phyloP scores from a whole-genome alignment of 2,888 invertebrate genomes.

The Epinotia demarniana region DNA sequence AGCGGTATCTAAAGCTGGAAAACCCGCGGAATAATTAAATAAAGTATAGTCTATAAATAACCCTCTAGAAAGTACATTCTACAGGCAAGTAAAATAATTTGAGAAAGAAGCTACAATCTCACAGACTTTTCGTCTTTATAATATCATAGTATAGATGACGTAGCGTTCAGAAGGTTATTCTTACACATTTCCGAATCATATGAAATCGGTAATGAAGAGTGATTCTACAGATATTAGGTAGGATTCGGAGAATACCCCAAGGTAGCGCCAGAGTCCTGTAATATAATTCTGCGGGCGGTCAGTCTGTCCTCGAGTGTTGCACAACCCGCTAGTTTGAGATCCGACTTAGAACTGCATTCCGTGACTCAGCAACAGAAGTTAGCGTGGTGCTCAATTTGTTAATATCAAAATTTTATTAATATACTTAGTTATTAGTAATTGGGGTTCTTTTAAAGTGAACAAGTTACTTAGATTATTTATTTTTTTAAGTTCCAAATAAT shows the following conservation, averaged over 20 bases:
- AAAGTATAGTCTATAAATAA: too few relatives aligned
- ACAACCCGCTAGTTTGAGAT: slow-evolving; percentile 31
- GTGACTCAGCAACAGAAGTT: background rate
- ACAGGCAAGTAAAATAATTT: too few relatives aligned
- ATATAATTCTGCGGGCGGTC: slow-evolving; percentile 59
- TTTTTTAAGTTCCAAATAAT: too few relatives aligned
- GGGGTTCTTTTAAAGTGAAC: too few relatives aligned
- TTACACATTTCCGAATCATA: background rate
- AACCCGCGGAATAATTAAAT: too few relatives aligned
- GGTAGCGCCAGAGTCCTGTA: slow-evolving; percentile 59
- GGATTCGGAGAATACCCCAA: slow-evolving; percentile 47
- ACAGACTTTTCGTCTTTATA: too few relatives aligned
- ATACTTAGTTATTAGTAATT: too few relatives aligned
- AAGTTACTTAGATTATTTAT: too few relatives aligned
- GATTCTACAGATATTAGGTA: slow-evolving; percentile 9
- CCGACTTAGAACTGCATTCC: background rate
- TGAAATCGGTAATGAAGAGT: slow-evolving; percentile 19
- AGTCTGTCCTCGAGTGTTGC: slow-evolving; percentile 46
- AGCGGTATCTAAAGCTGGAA: too few relatives aligned
- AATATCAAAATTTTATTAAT: background rate
- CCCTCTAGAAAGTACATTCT: too few relatives aligned
- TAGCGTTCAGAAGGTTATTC: background rate
- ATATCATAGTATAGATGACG: background rate
- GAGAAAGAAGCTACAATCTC: too few relatives aligned
- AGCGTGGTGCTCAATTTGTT: background rate